Evolutionary conservation across 2,797 vertebrate species (phyloP).

Genomic region (Oceanodroma leucorhoa): DNA sequence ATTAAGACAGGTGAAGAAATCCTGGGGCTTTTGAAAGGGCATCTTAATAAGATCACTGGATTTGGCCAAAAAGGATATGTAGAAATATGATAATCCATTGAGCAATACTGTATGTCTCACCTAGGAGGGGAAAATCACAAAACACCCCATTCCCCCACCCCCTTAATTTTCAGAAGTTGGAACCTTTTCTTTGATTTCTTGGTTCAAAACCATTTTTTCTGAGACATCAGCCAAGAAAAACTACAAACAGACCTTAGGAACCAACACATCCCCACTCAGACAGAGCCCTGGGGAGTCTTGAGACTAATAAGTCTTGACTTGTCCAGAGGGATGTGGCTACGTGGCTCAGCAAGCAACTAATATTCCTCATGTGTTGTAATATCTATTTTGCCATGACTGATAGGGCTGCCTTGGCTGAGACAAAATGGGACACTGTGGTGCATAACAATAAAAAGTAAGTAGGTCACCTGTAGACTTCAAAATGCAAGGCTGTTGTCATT

Average conservation of each 20-base stretch:
- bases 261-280: background rate
- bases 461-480: background rate
- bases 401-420: background rate
- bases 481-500: background rate
- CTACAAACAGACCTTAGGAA: background rate
- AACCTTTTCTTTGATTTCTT: background rate
- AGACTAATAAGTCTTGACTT: too few relatives aligned
- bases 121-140: background rate
- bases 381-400: too few relatives aligned
- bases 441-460: background rate
- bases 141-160: background rate
- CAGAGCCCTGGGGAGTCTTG: background rate
- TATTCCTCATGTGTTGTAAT: too few relatives aligned
- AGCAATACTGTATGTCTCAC: background rate
- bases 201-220: background rate
- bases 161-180: background rate
- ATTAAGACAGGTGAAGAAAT: constrained; percentile 11
- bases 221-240: background rate
- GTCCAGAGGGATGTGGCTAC: too few relatives aligned
- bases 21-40: background rate
- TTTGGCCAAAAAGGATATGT: background rate
- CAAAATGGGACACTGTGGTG: background rate
- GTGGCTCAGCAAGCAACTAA: too few relatives aligned
- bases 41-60: background rate
- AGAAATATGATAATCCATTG: constrained; percentile 26